These are phyloP conservation scores for Channa striata DNA, from an alignment of 2,797 vertebrate species.

Conservation along the genomic window DNA sequence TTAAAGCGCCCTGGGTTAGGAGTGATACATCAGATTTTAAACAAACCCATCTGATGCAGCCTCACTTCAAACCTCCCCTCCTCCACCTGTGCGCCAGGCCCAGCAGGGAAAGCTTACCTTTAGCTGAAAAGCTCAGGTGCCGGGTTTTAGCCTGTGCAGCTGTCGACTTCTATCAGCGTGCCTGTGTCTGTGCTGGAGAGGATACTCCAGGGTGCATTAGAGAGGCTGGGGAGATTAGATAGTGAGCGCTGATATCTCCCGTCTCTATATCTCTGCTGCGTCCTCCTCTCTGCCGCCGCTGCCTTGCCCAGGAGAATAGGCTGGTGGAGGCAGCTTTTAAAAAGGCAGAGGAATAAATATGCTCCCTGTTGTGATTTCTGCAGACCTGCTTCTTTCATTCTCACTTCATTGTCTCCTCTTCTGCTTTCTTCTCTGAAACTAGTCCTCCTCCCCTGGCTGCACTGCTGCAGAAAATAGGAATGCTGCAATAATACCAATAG, in stretches of 20 bases:
- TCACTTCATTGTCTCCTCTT: constrained; percentile 8
- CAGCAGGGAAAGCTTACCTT: constrained; percentile 45
- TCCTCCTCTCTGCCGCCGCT: constrained; percentile 43
- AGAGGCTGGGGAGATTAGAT: constrained; percentile 78
- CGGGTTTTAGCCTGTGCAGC: constrained; percentile 54
- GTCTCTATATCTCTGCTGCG: constrained; percentile 36
- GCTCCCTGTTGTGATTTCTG: constrained; percentile 66
- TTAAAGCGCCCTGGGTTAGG: background rate
- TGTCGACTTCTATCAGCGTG: constrained; percentile 62
- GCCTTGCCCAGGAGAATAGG: constrained; percentile 61
- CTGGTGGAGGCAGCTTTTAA: constrained; percentile 60
- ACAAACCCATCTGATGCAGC: constrained; percentile 29
- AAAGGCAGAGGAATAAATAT: constrained; percentile 62
- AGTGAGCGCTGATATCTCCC: constrained; percentile 70
- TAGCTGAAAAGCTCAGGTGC: constrained; percentile 43
- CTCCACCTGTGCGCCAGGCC: constrained; percentile 21
- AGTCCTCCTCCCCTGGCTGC: constrained; percentile 34
- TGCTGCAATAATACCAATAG: constrained; percentile 16
- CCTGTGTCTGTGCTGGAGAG: constrained; percentile 58
- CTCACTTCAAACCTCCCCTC: background rate
- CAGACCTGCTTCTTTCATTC: constrained; percentile 54
- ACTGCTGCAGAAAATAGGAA: constrained; percentile 41
- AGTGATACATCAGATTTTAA: constrained; percentile 18
- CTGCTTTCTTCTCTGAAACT: constrained; percentile 36
- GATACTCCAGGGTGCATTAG: constrained; percentile 73